phyloP scores from a whole-genome alignment of 1,140 invertebrate genomes.

The Ruditapes philippinarum region DNA sequence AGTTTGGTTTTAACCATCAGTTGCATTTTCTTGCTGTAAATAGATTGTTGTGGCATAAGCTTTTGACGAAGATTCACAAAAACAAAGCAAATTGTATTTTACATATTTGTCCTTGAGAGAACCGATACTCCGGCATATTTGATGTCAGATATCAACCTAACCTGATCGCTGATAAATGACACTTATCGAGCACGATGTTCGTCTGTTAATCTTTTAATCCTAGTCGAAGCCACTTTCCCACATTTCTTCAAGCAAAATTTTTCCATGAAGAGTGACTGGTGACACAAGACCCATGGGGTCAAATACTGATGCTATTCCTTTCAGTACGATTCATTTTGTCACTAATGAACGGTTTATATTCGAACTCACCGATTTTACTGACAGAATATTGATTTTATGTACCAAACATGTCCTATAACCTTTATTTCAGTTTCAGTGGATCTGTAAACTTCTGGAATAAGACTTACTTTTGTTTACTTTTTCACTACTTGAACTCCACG shows the following conservation, averaged over 20 bases:
- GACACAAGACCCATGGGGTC: not conserved
- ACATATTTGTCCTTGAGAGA: not conserved
- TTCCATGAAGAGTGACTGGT: not conserved
- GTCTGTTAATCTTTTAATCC: not conserved
- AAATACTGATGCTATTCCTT: not conserved
- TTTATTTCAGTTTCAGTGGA: not conserved
- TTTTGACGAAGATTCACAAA: not conserved
- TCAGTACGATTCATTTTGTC: not conserved
- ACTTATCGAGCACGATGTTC: not conserved
- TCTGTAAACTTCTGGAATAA: not conserved
- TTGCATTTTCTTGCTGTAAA: not conserved
- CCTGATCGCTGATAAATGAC: not conserved
- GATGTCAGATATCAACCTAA: not conserved
- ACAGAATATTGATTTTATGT: not conserved
- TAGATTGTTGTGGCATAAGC: not conserved
- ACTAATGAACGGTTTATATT: not conserved
- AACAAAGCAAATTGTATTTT: not conserved
- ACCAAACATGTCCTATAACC: not conserved
- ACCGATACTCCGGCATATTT: no score
- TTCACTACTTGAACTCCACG: not conserved
- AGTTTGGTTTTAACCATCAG: not conserved
- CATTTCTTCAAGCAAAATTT: not conserved
- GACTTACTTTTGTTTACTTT: not conserved
- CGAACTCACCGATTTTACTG: not conserved
- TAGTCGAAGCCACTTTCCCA: not conserved